These are phyloP conservation scores for Nebria brevicollis DNA, from an alignment of 2,888 invertebrate species.

Conservation along the genomic window DNA sequence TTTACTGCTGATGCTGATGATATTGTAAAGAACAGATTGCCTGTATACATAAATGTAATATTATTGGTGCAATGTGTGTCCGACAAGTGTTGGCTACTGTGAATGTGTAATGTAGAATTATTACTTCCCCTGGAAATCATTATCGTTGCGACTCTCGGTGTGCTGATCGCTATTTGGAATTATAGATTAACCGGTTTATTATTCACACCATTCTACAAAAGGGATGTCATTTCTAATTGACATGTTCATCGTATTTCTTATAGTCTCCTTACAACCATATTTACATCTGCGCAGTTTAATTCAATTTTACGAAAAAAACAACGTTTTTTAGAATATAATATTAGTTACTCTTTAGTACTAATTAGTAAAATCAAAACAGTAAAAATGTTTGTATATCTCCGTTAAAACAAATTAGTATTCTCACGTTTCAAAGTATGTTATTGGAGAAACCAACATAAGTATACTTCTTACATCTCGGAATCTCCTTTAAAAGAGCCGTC, in stretches of 20 bases:
- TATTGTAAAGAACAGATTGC: not conserved
- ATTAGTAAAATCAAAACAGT: not conserved
- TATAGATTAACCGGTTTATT: constrained; percentile 44
- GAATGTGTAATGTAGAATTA: constrained; percentile 31
- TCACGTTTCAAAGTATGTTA: not conserved
- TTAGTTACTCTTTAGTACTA: not conserved
- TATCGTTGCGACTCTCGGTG: constrained; percentile 3
- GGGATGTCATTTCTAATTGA: constrained; percentile 17
- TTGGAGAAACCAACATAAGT: constrained; percentile 3
- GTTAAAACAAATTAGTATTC: not conserved
- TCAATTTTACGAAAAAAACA: too few species aligned
- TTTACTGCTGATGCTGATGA: not conserved
- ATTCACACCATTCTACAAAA: constrained; percentile 13
- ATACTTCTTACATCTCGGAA: not conserved
- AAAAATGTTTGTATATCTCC: not conserved
- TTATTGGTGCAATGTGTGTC: constrained; percentile 6
- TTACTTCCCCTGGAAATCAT: constrained; percentile 42
- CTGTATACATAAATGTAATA: not conserved
- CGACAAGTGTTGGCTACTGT: constrained; percentile 19
- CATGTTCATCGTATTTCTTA: constrained; percentile 1
- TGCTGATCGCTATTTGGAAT: constrained; percentile 23
- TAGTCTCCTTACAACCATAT: not conserved
- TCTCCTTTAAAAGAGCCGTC: constrained; percentile 13
- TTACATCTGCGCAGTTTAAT: too few species aligned
- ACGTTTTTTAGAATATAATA: too few species aligned